Base-by-base conservation (phyloP, 1,140 invertebrate species). In the Apocrypta bakeri region DNA sequence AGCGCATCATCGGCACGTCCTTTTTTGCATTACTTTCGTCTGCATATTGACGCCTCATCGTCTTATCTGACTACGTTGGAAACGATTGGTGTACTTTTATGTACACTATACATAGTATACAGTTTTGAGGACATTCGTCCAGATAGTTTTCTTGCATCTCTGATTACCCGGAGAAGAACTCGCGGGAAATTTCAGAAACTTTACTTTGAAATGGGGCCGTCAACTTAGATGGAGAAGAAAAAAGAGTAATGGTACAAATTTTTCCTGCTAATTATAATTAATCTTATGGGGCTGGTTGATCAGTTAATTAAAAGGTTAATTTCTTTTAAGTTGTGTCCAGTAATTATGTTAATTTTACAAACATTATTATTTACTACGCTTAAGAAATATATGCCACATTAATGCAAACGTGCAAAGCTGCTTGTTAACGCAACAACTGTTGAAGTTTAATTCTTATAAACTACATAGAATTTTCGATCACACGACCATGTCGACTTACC, bases 121-220 rank as follows among this genome's bases (percentile, higher is more conserved):
- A n/a, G n/a, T n/a, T n/a, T n/a, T n/a, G n/a, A n/a, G n/a, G n/a
- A n/a, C n/a, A 29, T 66, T 66, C 27, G 21, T 56, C 21, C 17
- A 21, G 48, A 17, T 2, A 69, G 66, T 69, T 69, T 72, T 72
- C 8, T n/a, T 1, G 17, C 7, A 37, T 9, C 69, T 72, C 17
- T 4, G 37, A 8, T 37, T 2, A 1, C 12, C 21, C 42, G 40
- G 6, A 42, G 71, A 24, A n/a, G 40, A 31, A 73, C 37, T 73
- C 40, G 33, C 71, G 40, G 71, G 71, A 73, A 73, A 73, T 73
- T 73, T 48, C 40, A 21, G 68, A 11, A 14, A 37, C 27, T 71
- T 71, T 24, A 31, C 68, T 71, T 71, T 37, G 25, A 21, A 33
- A 71, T n/a, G 68, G 14, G 27, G n/a, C 11, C 27, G 27, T 37